These are phyloP conservation scores for Cryptocephalus primarius DNA, from an alignment of 2,888 invertebrate genomes.

Conservation along the genomic window DNA sequence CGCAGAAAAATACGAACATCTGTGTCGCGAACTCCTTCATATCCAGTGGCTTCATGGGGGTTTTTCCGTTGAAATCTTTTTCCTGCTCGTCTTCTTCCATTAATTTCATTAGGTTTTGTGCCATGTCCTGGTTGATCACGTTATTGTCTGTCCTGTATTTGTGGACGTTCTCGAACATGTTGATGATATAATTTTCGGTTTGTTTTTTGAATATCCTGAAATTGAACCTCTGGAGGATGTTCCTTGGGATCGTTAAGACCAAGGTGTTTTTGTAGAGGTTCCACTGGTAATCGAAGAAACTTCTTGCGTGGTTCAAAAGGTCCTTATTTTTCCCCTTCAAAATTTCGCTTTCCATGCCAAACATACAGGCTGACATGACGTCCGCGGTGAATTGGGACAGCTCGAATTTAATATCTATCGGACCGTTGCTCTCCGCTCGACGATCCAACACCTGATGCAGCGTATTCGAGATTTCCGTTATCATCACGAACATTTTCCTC, in stretches of 20 bases:
- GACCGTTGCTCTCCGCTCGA: constrained; percentile 3
- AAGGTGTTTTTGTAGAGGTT: constrained; percentile 13
- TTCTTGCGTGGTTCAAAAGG: constrained; percentile 28
- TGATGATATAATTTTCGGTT: constrained; percentile 34
- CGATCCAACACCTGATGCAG: constrained; percentile 4
- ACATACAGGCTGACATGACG: constrained; percentile 46
- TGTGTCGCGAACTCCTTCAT: constrained; percentile 20
- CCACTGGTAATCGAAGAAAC: constrained; percentile 20
- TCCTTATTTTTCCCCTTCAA: constrained; percentile 39
- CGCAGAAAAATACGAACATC: constrained; percentile 23
- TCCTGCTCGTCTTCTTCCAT: constrained; percentile 16
- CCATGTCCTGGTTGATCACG: constrained; percentile 40
- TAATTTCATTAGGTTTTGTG: constrained; percentile 36
- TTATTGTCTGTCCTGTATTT: constrained; percentile 35
- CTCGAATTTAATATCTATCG: constrained; percentile 9
- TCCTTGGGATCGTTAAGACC: constrained; percentile 14
- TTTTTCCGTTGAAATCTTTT: constrained; percentile 14
- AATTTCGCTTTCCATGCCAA: constrained; percentile 48
- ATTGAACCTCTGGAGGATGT: constrained; percentile 15
- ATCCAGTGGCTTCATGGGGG: constrained; percentile 12
- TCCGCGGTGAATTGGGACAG: constrained; percentile 41
- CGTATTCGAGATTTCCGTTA: constrained; percentile 7
- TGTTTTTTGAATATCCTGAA: constrained; percentile 19
- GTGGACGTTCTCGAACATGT: constrained; percentile 28
- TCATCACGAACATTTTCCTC: constrained; percentile 27